Conservation (phyloP, 1,140 invertebrate species). For the Portunus trituberculatus region DNA sequence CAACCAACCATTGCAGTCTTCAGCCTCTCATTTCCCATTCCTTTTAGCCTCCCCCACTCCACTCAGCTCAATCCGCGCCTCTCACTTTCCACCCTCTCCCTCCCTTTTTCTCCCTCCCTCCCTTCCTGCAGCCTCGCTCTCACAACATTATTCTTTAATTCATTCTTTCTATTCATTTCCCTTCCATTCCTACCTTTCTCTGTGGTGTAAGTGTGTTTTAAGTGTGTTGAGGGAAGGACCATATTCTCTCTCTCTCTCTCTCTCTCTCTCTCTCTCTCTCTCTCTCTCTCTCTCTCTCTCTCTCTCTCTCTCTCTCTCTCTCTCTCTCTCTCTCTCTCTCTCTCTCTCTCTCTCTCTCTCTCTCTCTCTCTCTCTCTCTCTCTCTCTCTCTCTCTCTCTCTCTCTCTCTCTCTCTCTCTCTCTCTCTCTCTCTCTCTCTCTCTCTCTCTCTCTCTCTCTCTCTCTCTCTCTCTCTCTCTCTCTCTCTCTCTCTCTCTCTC, state of each 20-base stretch:
- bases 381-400: conserved; percentile 29
- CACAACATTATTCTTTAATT: too few relatives aligned
- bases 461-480: conserved; percentile 34
- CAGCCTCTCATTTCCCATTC: neutral
- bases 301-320: conserved; percentile 27
- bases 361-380: conserved; percentile 4
- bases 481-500: neutral
- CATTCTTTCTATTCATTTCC: too few relatives aligned
- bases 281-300: conserved; percentile 51
- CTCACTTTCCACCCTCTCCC: too few relatives aligned
- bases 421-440: conserved; percentile 44
- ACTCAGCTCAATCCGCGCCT: too few relatives aligned
- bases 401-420: neutral
- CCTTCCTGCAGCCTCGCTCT: too few relatives aligned
- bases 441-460: conserved; percentile 50
- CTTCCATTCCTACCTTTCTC: too few relatives aligned
- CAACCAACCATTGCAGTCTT: neutral
- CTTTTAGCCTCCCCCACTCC: neutral
- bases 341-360: conserved; percentile 9
- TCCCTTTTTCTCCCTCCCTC: too few relatives aligned
- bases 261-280: conserved; percentile 42
- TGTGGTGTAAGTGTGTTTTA: too few relatives aligned
- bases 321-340: neutral
- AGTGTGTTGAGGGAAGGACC: neutral
- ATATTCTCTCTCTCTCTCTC: neutral